A percentile compares a stretch with the other conserved stretches of the same genome.
These are phyloP conservation scores for Clanis bilineata DNA, from an alignment of 2,888 invertebrate species.

Conservation along the genomic window DNA sequence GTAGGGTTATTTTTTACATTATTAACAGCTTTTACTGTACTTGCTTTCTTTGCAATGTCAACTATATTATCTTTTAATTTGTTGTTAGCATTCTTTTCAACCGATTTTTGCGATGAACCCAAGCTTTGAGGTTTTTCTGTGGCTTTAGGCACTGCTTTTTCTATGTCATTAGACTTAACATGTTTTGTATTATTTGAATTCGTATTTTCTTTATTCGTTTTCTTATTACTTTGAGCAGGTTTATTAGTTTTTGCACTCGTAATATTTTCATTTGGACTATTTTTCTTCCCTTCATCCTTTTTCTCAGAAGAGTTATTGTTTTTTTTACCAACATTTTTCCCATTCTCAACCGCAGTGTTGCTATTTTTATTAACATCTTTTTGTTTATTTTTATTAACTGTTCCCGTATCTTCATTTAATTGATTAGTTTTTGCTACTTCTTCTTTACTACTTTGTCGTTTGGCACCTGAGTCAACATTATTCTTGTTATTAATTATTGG, in stretches of 20 bases:
- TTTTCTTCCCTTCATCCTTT: neutral
- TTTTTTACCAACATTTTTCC: constrained; percentile 18
- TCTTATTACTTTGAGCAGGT: neutral
- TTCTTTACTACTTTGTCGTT: constrained; percentile 21
- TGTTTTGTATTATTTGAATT: neutral
- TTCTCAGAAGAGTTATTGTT: neutral
- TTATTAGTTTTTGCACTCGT: neutral
- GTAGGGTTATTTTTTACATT: too few species aligned
- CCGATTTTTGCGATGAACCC: neutral
- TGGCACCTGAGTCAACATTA: neutral
- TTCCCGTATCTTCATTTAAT: neutral
- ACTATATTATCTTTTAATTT: neutral
- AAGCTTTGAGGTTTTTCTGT: neutral
- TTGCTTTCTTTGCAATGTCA: neutral
- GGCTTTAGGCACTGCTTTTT: neutral
- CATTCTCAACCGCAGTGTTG: constrained; percentile 18
- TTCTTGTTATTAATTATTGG: neutral
- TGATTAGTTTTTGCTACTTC: neutral
- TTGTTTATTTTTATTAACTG: constrained; percentile 12
- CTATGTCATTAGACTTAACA: neutral
- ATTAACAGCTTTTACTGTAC: neutral
- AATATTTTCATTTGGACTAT: constrained; percentile 4
- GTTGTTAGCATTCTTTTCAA: constrained; percentile 2
- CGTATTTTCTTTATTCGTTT: neutral
- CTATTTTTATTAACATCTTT: constrained; percentile 16